Evolutionary conservation across 2,113 vertebrate genomes (phyloP), one percentile per base, ranked within the genome.

Genomic region (Tragulus kanchil): DNA sequence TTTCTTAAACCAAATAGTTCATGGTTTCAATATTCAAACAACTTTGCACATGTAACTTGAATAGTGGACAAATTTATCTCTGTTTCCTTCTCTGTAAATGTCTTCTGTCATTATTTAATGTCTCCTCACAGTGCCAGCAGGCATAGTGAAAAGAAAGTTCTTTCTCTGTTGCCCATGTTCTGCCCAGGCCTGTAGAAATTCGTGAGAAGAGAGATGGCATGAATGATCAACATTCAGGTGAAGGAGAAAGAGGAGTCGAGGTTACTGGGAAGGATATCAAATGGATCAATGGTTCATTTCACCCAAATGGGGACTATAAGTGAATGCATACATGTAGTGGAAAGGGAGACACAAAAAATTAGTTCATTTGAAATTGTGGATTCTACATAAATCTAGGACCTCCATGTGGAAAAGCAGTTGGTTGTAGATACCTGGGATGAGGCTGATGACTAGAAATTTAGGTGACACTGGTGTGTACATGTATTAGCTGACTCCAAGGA

Each of bases 1-100:
- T 64, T 94, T 23, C 95, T 91, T 96, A 21, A 98, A 93, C 58
- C 31, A 65, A 95, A 45, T 28, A 94, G 78, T 61, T 73, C 77
- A 82, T 94, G 45, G 25, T 94, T 64, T 85, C 89, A 48, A 58
- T 69, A 89, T 36, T 71, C 75, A 96, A 88, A 95, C 28, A 87
- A 94, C 56, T 42, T 95, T 62, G 17, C 48, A 52, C 52, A n/a
- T 64, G 58, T 45, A 93, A 56, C 58, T 69, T 28, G 75, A 87
- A 42, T 15, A 31, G 62, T 89, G 75, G 93, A 89, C 69, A 94
- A 56, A 87, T 69, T 96, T 89, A 69, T 8, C 52, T 50, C 89
- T 26, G 13, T 75, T 62, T 59, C 81, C 86, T 52, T 94, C 85
- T 25, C 73, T 93, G 21, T 56, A 82, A 85, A 75, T 92, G 13